phyloP scores from a whole-genome alignment of 2,797 vertebrate genomes.

The Oryzias dopingdopingensis region DNA sequence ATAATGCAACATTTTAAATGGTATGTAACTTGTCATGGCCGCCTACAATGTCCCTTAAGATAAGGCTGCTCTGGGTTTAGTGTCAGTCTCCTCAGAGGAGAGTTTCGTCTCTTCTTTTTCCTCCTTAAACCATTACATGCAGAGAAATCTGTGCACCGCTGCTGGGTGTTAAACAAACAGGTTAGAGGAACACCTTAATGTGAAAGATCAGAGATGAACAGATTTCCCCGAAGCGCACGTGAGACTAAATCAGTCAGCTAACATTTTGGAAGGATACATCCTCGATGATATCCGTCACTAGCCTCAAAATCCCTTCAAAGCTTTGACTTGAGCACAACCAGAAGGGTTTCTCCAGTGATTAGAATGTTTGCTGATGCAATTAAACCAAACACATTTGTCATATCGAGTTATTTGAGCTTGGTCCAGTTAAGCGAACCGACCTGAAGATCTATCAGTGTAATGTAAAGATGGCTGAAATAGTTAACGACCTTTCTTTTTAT shows the following conservation, averaged over 20 bases:
- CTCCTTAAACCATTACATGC: conserved; percentile 27
- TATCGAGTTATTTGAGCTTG: conserved; percentile 7
- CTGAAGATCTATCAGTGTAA: conserved; percentile 11
- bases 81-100: conserved; percentile 53
- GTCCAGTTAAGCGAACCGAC: conserved; percentile 7
- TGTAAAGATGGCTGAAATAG: background rate
- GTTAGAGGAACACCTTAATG: conserved; percentile 53
- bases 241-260: conserved; percentile 60
- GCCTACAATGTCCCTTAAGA: conserved; percentile 64
- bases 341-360: conserved; percentile 41
- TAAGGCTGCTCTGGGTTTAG: conserved; percentile 60
- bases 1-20: conserved; percentile 66
- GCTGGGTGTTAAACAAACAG: conserved; percentile 57
- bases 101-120: conserved; percentile 25
- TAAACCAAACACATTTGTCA: conserved; percentile 23
- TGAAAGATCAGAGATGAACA: conserved; percentile 61
- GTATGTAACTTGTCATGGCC: conserved; percentile 62
- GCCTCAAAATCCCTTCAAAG: conserved; percentile 57
- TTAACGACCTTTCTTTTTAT: background rate
- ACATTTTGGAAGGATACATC: conserved; percentile 46
- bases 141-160: conserved; percentile 37
- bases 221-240: conserved; percentile 58
- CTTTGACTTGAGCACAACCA: conserved; percentile 45
- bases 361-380: conserved; percentile 33
- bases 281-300: conserved; percentile 46